phyloP scores from a whole-genome alignment of 2,113 vertebrate genomes.

The Halcyon malimbica region DNA sequence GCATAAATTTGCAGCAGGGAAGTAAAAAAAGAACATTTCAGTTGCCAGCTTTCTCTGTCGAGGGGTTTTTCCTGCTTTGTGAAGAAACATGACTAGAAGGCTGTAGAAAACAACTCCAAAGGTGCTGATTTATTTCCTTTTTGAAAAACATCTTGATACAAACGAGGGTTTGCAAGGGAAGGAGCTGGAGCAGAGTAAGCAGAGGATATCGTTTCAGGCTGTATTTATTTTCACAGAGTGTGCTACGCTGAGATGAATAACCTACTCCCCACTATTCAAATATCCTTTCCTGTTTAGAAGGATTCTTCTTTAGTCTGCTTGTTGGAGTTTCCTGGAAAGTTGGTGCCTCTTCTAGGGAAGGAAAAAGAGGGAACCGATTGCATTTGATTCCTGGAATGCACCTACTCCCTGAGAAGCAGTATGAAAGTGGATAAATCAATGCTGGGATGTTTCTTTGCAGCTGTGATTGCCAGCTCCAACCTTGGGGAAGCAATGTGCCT shows the following conservation, averaged over 20 bases:
- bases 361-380: conserved; percentile 3
- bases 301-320: conserved; percentile 19
- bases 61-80: background rate
- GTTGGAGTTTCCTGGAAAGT: conserved; percentile 40
- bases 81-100: background rate
- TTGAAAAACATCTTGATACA: background rate
- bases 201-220: conserved; percentile 43
- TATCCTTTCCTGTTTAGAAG: conserved; percentile 38
- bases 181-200: conserved; percentile 1
- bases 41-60: background rate
- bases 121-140: conserved; percentile 16
- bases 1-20: background rate
- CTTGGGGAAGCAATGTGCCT: background rate
- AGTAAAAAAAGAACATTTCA: background rate
- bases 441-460: background rate
- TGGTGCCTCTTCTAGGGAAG: background rate
- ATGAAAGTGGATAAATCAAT: conserved; percentile 6
- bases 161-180: background rate
- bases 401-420: conserved; percentile 17
- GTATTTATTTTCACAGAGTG: conserved; percentile 31
- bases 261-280: background rate
- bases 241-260: background rate
- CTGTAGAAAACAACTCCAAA: background rate
- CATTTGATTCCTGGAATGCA: conserved; percentile 32
- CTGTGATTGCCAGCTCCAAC: background rate